These are phyloP conservation scores for Sminthurinus aureus DNA, from an alignment of 2,888 invertebrate species.

Conservation along the genomic window DNA sequence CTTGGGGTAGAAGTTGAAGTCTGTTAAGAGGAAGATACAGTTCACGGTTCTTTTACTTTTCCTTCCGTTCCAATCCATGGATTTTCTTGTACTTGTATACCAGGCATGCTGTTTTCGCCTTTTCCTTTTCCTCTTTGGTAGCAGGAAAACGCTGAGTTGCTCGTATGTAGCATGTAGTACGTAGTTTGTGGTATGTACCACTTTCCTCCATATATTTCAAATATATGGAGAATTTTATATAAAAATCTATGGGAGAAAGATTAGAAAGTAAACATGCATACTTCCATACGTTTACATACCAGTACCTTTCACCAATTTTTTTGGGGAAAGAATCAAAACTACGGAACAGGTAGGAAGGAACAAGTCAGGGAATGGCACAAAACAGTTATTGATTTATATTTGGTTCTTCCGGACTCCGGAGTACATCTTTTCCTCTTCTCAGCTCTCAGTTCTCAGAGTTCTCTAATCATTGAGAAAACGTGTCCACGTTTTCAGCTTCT, in stretches of 20 bases:
- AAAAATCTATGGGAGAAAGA: background rate
- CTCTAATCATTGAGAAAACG: background rate
- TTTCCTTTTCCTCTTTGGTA: background rate
- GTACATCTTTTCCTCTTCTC: background rate
- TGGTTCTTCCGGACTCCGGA: background rate
- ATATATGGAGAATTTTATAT: background rate
- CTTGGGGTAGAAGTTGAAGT: background rate
- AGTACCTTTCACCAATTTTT: background rate
- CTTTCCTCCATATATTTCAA: background rate
- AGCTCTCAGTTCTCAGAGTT: too few species aligned
- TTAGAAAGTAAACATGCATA: background rate
- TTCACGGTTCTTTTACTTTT: constrained; percentile 23
- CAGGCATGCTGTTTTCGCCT: background rate
- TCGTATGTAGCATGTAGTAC: background rate
- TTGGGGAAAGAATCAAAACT: background rate
- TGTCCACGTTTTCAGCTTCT: background rate
- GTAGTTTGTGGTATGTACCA: background rate
- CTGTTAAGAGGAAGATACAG: constrained; percentile 6
- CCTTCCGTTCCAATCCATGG: constrained; percentile 25
- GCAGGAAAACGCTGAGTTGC: background rate
- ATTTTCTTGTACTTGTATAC: constrained; percentile 21
- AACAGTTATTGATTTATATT: constrained; percentile 14
- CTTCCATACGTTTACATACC: background rate
- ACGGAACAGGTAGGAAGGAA: background rate
- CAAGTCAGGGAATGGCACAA: background rate